Base-by-base conservation (phyloP, 1,140 invertebrate species). In the Drosophila virilis region DNA sequence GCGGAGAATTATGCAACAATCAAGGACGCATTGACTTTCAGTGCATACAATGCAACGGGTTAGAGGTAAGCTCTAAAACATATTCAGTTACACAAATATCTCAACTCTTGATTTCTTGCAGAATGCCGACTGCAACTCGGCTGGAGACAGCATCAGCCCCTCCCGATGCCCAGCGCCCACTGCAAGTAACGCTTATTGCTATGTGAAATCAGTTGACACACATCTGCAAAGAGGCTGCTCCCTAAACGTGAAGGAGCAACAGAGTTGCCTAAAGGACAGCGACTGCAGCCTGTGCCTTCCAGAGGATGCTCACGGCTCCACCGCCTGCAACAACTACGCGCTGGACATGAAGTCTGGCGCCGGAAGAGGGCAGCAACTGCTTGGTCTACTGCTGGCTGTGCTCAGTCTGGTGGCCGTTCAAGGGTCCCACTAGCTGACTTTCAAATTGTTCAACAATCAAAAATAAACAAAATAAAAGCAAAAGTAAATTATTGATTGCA, bases 151-250 rank as follows among this genome's bases (percentile, higher is more conserved):
- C 0, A 9, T 92, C 6, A 64, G 22, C 2, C 38, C 79, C 33
- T 9, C 51, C 0, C 84, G 81, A 37, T 92, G 91, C 45, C 54
- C 62, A 0, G 59, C 85, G 0, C 79, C 91, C 32, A 90, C 88
- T 5, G 67, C 84, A 0, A 61, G 28, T n/a, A 91, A 92, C 43
- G 80, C 91, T 40, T 92, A 91, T 37, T 92, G 91, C 64, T 92
- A 78, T 54, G 81, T 90, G 35, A 88, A 83, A 61, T 42, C 70
- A 12, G 51, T 46, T 7, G 62, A 57, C 1, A 1, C 38, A 0
- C 10, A 64, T 7, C n/a, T 76, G 3, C 66, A 76, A 13, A 59
- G 91, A 0, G 91, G 91, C 33, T 92, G 91, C 46, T 66, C 80
- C 5, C 22, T 80, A 12, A 68, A 69, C 9, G 42, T 79, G 0